These are phyloP conservation scores for Drosophila orena DNA, from an alignment of 1,140 invertebrate species.

Conservation along the genomic window DNA sequence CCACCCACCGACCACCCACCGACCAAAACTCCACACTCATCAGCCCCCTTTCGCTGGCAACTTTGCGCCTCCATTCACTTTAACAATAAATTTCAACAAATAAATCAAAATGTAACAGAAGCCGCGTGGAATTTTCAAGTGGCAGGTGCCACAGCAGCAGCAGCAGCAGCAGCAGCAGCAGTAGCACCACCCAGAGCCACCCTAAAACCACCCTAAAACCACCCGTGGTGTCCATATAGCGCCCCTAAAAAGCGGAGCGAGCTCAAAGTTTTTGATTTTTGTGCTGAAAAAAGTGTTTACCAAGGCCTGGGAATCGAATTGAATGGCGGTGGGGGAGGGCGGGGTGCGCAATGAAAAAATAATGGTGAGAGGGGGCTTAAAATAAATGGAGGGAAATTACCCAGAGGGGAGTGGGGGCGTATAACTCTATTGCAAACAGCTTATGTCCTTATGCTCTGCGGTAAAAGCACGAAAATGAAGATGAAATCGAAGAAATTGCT, in stretches of 20 bases:
- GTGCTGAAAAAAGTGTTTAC: conserved; percentile 47
- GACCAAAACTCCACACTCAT: not conserved
- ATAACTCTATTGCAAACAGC: not conserved
- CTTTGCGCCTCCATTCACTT: conserved; percentile 65
- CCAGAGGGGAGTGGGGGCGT: not conserved
- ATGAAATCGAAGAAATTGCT: no score
- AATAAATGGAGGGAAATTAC: not conserved
- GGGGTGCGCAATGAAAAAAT: conserved; percentile 1
- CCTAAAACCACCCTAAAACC: not conserved
- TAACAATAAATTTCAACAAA: conserved; percentile 81
- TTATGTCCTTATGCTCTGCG: not conserved
- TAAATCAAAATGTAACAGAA: conserved; percentile 82
- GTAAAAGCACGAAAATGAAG: no score
- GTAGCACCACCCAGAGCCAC: conserved; percentile 1
- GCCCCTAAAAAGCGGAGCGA: conserved; percentile 15
- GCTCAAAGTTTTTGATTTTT: conserved; percentile 77
- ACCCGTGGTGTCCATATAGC: not conserved
- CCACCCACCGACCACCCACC: no score
- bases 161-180: no score
- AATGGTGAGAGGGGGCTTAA: not conserved
- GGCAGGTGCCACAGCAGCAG: conserved; percentile 54
- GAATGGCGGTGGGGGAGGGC: not conserved
- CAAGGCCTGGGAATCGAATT: conserved; percentile 36
- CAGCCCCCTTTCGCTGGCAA: conserved; percentile 26
- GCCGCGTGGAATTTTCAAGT: conserved; percentile 77